Conservation (phyloP, 2,797 vertebrate genomes). For the Heliangelus exortis region DNA sequence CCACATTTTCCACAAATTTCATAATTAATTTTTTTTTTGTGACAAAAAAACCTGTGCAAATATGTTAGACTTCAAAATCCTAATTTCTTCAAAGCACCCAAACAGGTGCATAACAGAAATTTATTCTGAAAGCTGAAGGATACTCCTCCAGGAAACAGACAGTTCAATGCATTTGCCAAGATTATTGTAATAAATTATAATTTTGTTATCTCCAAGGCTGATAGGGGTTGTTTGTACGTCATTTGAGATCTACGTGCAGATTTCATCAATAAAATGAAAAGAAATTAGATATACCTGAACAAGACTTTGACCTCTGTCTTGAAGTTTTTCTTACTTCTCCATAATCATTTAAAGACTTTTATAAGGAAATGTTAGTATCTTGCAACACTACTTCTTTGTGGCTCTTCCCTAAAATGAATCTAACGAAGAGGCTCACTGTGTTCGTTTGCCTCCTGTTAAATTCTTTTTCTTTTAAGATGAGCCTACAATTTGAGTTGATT, state of each 20-base stretch:
- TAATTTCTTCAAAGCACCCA: not conserved
- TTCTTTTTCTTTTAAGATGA: not conserved
- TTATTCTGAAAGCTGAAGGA: not conserved
- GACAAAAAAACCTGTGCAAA: not conserved
- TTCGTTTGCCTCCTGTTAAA: not conserved
- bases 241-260: not conserved
- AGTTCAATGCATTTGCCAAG: not conserved
- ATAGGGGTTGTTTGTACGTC: not conserved
- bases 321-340: not conserved
- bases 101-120: not conserved
- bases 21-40: not conserved
- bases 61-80: not conserved
- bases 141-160: not conserved
- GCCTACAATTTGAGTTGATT: not conserved
- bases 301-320: not conserved
- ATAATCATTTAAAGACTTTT: not conserved
- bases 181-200: not conserved
- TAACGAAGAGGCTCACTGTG: not conserved
- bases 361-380: not conserved
- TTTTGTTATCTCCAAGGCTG: not conserved
- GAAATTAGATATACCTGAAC: not conserved
- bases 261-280: not conserved
- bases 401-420: not conserved
- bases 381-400: not conserved
- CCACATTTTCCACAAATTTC: not conserved